Evolutionary conservation across 2,113 vertebrate species (phyloP).

Genomic region (Percina caprodes): DNA sequence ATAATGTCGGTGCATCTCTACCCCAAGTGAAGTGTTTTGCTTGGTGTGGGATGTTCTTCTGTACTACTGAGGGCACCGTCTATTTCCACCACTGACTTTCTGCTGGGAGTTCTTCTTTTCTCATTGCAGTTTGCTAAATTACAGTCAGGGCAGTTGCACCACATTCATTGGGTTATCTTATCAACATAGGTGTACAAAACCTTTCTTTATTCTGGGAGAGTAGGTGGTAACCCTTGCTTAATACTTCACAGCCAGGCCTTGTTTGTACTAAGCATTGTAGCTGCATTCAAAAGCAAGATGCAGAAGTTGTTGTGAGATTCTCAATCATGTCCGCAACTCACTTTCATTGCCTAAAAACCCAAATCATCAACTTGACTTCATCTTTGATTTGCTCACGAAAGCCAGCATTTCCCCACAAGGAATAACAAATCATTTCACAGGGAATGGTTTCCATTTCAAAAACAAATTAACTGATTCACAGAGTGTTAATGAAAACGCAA

Average conservation of each 20-base stretch:
- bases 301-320: background rate
- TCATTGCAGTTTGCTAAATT: background rate
- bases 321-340: slow-evolving; percentile 11
- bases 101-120: background rate
- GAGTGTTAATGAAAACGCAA: slow-evolving; percentile 51
- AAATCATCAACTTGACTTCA: background rate
- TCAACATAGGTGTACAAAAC: background rate
- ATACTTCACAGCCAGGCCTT: background rate
- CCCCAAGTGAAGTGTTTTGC: background rate
- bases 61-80: background rate
- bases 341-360: background rate
- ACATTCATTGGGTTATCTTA: background rate
- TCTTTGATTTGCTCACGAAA: background rate
- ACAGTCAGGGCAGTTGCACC: background rate
- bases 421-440: slow-evolving; percentile 38
- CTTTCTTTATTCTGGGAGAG: background rate
- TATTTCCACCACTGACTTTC: background rate
- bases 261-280: background rate
- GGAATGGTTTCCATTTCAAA: slow-evolving; percentile 38
- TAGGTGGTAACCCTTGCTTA: background rate
- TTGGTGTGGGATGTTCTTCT: background rate
- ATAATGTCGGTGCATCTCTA: background rate
- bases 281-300: background rate
- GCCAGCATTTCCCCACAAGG: slow-evolving; percentile 13
- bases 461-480: slow-evolving; percentile 40